phyloP scores from a whole-genome alignment of 2,888 invertebrate genomes.

The Cantharis nigra region DNA sequence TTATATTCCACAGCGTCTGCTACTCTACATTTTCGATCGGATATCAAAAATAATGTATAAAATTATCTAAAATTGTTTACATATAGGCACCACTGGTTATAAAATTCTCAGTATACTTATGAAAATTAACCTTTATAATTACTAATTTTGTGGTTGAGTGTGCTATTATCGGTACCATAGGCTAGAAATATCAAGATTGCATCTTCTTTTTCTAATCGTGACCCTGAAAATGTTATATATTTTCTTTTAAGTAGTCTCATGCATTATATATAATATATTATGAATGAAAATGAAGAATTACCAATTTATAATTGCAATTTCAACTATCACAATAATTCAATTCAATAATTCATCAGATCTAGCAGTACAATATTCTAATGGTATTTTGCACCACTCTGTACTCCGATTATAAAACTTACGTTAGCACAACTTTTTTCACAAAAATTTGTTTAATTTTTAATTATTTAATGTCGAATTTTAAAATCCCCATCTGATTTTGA shows the following conservation, averaged over 20 bases:
- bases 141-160: not conserved
- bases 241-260: not conserved
- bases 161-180: not conserved
- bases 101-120: not conserved
- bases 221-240: not conserved
- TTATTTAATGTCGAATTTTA: no score
- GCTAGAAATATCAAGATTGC: not conserved
- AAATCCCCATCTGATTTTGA: no score
- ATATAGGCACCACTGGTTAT: not conserved
- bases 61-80: not conserved
- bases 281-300: not conserved
- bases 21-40: conserved; percentile 2
- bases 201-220: not conserved
- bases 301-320: no score
- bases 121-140: not conserved
- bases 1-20: conserved; percentile 20
- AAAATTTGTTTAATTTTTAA: no score
- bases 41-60: conserved; percentile 6
- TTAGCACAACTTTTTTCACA: no score
- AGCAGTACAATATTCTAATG: no score
- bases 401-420: no score
- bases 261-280: not conserved
- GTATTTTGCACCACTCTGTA: no score
- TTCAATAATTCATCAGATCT: no score
- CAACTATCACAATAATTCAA: no score